Base-by-base conservation (phyloP, 2,113 vertebrate species). In the Neolamprologus devosi region DNA sequence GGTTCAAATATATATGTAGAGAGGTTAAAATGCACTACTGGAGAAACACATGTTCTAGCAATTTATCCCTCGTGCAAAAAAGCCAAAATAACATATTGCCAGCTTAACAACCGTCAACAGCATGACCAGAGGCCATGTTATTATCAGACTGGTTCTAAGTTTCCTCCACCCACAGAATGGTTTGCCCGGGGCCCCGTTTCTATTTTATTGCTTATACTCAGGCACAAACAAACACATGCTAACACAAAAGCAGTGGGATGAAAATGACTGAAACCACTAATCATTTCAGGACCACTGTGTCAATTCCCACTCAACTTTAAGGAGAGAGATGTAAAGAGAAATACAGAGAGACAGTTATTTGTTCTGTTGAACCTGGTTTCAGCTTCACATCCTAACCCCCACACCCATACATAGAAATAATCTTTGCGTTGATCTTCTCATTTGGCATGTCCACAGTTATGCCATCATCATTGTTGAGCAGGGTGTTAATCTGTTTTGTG, bases 71-170 rank as follows among this genome's bases (percentile, higher is more conserved):
- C 57, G 65, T 86, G 91, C 89, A 85, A 75, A 85, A 87, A 94
- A 86, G 82, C 87, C 88, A 91, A 93, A 93, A 93, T 84, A 92
- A 80, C 78, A 91, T 49, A n/a, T 82, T 65, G 89, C 21, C 87
- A 90, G 85, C 58, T 87, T 81, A 89, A 87, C 92, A 91, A 89
- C 93, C 92, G 88, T 95, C 94, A 93, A 94, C 93, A 93, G 57
- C 2, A 45, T 23, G 14, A 93, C 94, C 90, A 89, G 81, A 86
- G 33, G 84, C 80, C 83, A 87, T 91, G 93, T 94, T 85, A 93
- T 95, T 90, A 93, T 86, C 85, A 35, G n/a, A 89, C 81, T 82
- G 91, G 73, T 85, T 85, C 81, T 85, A 87, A 93, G 89, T 92
- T 94, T 87, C 90, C 83, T 94, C 80, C 88, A 75, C 92, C 92